Conservation (phyloP, 2,797 vertebrate species). For the Hemitrygon akajei region DNA sequence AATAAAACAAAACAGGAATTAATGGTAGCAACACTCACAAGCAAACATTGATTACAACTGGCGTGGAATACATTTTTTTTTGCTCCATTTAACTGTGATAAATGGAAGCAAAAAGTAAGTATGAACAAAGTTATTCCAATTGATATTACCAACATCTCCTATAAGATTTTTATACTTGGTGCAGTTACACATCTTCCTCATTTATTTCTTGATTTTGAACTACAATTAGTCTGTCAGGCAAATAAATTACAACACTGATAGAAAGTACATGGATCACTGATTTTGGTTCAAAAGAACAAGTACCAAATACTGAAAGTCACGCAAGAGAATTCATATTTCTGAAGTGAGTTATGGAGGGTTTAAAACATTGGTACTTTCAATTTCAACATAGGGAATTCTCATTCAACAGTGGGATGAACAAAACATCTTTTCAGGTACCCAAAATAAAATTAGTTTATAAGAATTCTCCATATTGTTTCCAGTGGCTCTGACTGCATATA, state of each 20-base stretch:
- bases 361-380: not conserved
- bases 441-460: not conserved
- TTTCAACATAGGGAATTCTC: not conserved
- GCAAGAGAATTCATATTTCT: not conserved
- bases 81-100: slow-evolving; percentile 16
- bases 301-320: not conserved
- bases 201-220: not conserved
- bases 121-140: not conserved
- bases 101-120: not conserved
- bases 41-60: slow-evolving; percentile 35
- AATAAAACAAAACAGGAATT: slow-evolving; percentile 40
- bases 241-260: no score
- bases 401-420: not conserved
- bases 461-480: not conserved
- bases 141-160: not conserved
- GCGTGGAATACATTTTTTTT: slow-evolving; percentile 35
- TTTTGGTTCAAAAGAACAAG: not conserved
- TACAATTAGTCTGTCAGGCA: not conserved
- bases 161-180: not conserved
- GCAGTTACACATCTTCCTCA: not conserved
- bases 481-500: not conserved
- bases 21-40: slow-evolving; percentile 41
- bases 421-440: not conserved
- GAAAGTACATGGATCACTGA: not conserved
- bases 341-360: not conserved